phyloP scores from a whole-genome alignment of 64 coral and sea anemone genomes.

The Montipora cactus region DNA sequence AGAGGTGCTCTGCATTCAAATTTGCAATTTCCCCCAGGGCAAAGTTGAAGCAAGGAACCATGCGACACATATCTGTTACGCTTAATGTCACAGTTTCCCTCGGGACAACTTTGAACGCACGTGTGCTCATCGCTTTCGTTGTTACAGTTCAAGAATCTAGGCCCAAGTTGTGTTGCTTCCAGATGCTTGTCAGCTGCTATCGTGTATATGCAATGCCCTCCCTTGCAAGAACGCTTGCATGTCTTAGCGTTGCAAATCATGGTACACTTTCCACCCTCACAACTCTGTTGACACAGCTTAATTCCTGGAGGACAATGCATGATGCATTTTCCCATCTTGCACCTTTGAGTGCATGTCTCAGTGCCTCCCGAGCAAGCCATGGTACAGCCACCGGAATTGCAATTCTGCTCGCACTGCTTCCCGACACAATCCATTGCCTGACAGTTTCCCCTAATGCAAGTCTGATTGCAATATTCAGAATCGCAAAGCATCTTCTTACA shows the following conservation, averaged over 20 bases:
- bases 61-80: slow-evolving; percentile 29
- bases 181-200: not conserved
- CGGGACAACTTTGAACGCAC: slow-evolving; percentile 78
- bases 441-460: slow-evolving; percentile 65
- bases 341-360: slow-evolving; percentile 69
- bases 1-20: slow-evolving; percentile 77
- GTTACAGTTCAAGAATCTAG: slow-evolving; percentile 49
- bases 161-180: slow-evolving; percentile 6
- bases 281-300: slow-evolving; percentile 72
- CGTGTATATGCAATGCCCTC: slow-evolving; percentile 65
- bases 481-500: slow-evolving; percentile 64
- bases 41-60: slow-evolving; percentile 73
- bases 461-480: slow-evolving; percentile 66
- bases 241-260: slow-evolving; percentile 82
- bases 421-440: slow-evolving; percentile 71
- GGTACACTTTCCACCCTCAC: slow-evolving; percentile 75
- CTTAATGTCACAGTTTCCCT: slow-evolving; percentile 70
- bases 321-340: slow-evolving; percentile 72
- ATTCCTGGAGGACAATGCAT: slow-evolving; percentile 79
- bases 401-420: slow-evolving; percentile 65
- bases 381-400: slow-evolving; percentile 62
- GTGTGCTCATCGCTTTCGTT: slow-evolving; percentile 30
- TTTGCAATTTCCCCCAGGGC: slow-evolving; percentile 75
- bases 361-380: slow-evolving; percentile 60
- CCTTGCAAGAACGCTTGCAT: slow-evolving; percentile 68